Evolutionary conservation across 2,888 invertebrate genomes (phyloP), one percentile per base, ranked within the genome.

Genomic region (Nemotelus pantherinus): DNA sequence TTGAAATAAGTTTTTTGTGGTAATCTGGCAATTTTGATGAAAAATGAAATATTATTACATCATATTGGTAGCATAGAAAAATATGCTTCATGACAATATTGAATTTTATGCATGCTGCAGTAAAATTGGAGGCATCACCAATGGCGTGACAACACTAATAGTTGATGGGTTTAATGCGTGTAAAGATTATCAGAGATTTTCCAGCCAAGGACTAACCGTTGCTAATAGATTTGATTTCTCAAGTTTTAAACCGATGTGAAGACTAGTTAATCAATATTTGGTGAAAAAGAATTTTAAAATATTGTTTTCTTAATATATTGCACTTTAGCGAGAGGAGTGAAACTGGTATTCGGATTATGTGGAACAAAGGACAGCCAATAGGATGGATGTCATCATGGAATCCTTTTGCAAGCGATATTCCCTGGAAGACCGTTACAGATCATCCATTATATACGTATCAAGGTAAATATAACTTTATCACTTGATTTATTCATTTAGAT

Each of bases 401-500:
- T 86, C 95, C 95, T 0, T 94, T 94, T 88, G 91, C 92, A 80
- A 91, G 91, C 79, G 91, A 93, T 78, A 92, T 95, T 80, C 95
- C 95, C 0, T 93, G 92, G 88, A 86, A 91, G 50, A 95, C 95
- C 0, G 92, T 93, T 82, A 91, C 93, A 0, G 94, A 93, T 77
- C 96, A 96, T 87, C 95, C 95, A 5, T 89, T 94, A 55, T 91
- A 89, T 83, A 92, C 91, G 89, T 91, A 92, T 83, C 92, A 92
- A 90, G 92, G 93, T 92, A 88, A 80, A 77, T 9, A 7, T 44
- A 25, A 25, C 57, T n/a, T n/a, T 2, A 60, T 0, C 2, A 5
- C 2, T 60, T 50, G 50, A 9, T 50, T 50, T 25, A 25, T 25
- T 25, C 25, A 25, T 25, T 25, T 25, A 25, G 25, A 25, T 25